These are phyloP conservation scores for Sander lucioperca DNA, from an alignment of 2,113 vertebrate species.

Conservation along the genomic window DNA sequence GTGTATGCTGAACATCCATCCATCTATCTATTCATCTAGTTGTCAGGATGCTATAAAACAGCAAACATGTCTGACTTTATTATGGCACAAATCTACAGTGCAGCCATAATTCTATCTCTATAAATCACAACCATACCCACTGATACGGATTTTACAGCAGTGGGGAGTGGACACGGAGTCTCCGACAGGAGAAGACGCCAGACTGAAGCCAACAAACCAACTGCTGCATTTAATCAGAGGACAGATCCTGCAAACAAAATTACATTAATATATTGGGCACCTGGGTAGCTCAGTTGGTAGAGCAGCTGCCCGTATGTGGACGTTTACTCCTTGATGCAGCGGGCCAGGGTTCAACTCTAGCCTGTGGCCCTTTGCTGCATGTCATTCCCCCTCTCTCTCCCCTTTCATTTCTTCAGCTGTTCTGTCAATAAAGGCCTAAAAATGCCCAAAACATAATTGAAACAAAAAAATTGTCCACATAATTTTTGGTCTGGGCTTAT, in stretches of 20 bases:
- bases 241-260: neutral
- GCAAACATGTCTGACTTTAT: neutral
- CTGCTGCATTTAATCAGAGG: neutral
- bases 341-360: too few species aligned
- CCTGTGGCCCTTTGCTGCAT: too few species aligned
- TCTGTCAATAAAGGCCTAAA: too few species aligned
- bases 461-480: too few species aligned
- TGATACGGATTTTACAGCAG: neutral
- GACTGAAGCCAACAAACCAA: neutral
- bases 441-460: too few species aligned
- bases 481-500: too few species aligned
- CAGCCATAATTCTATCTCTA: neutral
- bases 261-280: neutral
- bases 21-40: neutral
- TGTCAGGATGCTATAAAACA: neutral
- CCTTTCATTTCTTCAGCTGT: too few species aligned
- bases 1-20: neutral
- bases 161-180: neutral
- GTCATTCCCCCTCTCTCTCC: too few species aligned
- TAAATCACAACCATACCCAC: neutral
- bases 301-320: too few species aligned
- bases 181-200: neutral
- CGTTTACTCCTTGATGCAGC: too few species aligned
- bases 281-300: too few species aligned
- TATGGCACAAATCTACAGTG: neutral